phyloP scores from a whole-genome alignment of 2,113 vertebrate species.

The Cochlearius cochlearius region DNA sequence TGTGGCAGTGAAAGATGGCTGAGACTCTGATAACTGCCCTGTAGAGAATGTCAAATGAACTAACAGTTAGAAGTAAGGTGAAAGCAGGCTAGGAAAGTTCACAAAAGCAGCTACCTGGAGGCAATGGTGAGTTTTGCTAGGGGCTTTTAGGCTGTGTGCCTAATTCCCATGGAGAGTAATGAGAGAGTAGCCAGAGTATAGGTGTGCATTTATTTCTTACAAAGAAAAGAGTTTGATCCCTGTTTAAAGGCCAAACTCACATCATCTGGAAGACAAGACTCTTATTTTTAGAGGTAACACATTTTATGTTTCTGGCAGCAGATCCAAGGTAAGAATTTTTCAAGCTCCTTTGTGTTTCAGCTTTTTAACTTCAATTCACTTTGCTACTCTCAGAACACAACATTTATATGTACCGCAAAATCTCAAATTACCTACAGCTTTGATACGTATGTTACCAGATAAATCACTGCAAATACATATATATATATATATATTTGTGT shows the following conservation, averaged over 20 bases:
- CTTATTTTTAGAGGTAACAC: not conserved
- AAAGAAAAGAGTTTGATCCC: not conserved
- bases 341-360: not conserved
- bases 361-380: slow-evolving; percentile 26
- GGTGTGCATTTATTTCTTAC: not conserved
- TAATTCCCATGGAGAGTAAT: not conserved
- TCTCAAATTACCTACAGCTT: slow-evolving; percentile 61
- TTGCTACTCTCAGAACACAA: slow-evolving; percentile 2
- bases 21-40: not conserved
- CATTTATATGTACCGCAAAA: slow-evolving; percentile 7
- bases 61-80: not conserved
- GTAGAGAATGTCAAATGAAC: not conserved
- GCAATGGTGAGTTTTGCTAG: not conserved
- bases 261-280: slow-evolving; percentile 10
- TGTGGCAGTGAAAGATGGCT: not conserved
- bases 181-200: not conserved
- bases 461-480: slow-evolving; percentile 45
- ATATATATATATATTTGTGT: not conserved
- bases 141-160: not conserved
- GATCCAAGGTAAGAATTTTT: slow-evolving; percentile 25
- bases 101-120: not conserved
- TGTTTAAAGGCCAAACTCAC: not conserved
- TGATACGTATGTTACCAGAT: slow-evolving; percentile 46
- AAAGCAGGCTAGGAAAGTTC: not conserved
- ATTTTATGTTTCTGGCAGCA: slow-evolving; percentile 29